Evolutionary conservation across 2,888 invertebrate species (phyloP).

Genomic region (Thysanoteuthis rhombus): DNA sequence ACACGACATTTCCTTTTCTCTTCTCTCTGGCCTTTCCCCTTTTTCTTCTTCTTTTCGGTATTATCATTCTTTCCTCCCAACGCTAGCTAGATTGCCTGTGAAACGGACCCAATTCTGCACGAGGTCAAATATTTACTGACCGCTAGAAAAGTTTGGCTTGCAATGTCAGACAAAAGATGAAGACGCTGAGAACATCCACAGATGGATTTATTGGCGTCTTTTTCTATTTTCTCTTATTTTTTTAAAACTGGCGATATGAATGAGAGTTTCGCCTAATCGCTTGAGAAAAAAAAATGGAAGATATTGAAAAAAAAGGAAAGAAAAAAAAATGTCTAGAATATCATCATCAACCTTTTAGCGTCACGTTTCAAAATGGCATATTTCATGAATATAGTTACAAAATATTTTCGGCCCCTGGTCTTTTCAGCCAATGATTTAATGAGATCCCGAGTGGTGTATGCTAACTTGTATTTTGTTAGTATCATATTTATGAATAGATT

Average conservation of each 20-base stretch:
- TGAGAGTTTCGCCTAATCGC: not conserved
- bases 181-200: not conserved
- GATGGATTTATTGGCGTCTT: not conserved
- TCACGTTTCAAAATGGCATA: too few relatives aligned
- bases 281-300: not conserved
- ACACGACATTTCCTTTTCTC: not conserved
- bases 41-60: not conserved
- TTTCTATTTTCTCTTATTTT: not conserved
- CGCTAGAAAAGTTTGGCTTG: not conserved
- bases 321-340: too few relatives aligned
- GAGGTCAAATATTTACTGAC: conserved; percentile 12
- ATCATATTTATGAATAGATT: too few relatives aligned
- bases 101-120: not conserved
- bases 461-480: too few relatives aligned
- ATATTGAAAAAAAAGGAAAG: not conserved
- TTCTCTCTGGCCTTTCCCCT: not conserved
- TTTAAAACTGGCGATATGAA: not conserved
- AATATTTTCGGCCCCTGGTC: too few relatives aligned
- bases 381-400: too few relatives aligned
- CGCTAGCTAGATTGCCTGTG: not conserved
- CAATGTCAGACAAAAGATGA: not conserved
- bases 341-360: too few relatives aligned
- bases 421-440: too few relatives aligned
- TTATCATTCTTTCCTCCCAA: not conserved
- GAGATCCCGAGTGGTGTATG: too few relatives aligned